Percentiles rank a stretch among this genome's conserved stretches.
These are phyloP conservation scores for Microcebus murinus DNA, from an alignment of 2,113 vertebrate genomes.

Conservation along the genomic window DNA sequence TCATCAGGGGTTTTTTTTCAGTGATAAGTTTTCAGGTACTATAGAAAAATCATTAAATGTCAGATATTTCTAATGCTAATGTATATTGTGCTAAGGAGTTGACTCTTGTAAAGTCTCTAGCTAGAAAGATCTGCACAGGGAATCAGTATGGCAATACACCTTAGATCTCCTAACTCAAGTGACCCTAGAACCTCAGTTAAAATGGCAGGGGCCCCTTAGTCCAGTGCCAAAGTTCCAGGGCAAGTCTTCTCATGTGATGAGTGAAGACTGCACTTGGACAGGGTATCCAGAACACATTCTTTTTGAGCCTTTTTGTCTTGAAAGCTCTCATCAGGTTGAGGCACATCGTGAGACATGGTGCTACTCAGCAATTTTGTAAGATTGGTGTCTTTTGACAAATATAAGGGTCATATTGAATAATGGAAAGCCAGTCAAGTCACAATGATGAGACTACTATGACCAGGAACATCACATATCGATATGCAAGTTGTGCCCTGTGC, in stretches of 20 bases:
- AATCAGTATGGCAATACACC: background rate
- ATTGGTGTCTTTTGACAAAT: constrained; percentile 25
- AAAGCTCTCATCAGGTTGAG: background rate
- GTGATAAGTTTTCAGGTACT: constrained; percentile 17
- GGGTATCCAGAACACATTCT: background rate
- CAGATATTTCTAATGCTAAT: constrained; percentile 26
- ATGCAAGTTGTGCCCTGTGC: background rate
- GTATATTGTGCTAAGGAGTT: background rate
- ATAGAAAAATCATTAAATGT: constrained; percentile 28
- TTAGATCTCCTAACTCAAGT: background rate
- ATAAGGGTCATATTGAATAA: background rate
- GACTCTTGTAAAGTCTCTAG: background rate
- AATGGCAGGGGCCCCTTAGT: background rate
- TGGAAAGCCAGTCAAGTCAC: background rate
- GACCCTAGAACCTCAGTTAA: constrained; percentile 9
- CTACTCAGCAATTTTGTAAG: background rate
- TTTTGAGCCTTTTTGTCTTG: background rate
- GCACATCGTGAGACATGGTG: background rate
- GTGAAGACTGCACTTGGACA: background rate
- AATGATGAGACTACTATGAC: background rate
- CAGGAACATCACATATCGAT: background rate
- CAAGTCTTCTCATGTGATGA: constrained; percentile 18
- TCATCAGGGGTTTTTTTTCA: background rate
- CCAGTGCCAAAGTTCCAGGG: background rate
- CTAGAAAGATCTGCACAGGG: background rate